These are phyloP conservation scores for Aleadryas rufinucha DNA, from an alignment of 2,113 vertebrate genomes.

Conservation along the genomic window DNA sequence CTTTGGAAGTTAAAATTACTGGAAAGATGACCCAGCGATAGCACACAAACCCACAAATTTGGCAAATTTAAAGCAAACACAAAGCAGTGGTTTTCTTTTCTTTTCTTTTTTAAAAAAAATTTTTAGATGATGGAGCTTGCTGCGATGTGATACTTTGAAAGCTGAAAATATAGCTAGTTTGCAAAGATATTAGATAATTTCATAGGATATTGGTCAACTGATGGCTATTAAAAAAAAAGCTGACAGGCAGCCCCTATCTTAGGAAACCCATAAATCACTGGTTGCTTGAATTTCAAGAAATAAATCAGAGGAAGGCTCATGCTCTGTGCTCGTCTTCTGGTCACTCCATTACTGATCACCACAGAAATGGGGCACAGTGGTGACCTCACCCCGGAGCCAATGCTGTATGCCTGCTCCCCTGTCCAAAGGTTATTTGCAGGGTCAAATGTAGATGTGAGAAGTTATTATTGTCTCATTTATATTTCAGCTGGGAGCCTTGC, in stretches of 20 bases:
- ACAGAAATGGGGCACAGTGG: neutral
- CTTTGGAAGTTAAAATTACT: neutral
- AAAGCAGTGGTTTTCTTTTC: neutral
- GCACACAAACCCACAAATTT: neutral
- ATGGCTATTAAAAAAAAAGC: neutral
- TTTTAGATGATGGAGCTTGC: neutral
- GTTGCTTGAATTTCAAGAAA: neutral
- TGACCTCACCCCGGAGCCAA: neutral
- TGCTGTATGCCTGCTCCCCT: neutral
- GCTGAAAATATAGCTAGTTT: neutral
- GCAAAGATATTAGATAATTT: neutral
- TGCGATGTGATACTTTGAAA: neutral
- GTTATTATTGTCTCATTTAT: neutral
- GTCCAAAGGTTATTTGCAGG: neutral
- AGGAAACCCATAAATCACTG: neutral
- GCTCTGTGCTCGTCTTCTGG: neutral
- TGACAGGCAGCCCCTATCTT: neutral
- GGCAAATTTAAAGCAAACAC: neutral
- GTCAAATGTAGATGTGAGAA: neutral
- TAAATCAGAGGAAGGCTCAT: neutral
- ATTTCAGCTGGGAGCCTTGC: neutral
- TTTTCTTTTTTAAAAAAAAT: neutral
- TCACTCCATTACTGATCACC: neutral
- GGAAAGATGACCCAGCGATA: neutral
- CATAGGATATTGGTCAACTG: neutral